Evolutionary conservation across 2,888 invertebrate species (phyloP).

Genomic region (Loripinus fragilis): DNA sequence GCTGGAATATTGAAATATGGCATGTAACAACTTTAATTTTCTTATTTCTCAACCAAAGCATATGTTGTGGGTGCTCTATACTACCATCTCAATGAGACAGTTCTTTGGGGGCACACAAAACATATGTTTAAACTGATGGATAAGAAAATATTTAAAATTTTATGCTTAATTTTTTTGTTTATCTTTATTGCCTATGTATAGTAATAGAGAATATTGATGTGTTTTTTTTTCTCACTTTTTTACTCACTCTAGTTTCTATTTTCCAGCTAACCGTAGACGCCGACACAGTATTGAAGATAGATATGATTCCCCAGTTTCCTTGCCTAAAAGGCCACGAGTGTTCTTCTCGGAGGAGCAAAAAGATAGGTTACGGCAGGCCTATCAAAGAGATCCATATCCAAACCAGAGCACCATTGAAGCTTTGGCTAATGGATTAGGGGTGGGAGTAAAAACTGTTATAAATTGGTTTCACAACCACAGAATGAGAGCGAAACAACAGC

Average conservation of each 20-base stretch:
- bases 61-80: too few relatives aligned
- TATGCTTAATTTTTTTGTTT: too few relatives aligned
- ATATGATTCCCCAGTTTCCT: constrained; percentile 73
- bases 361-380: constrained; percentile 96
- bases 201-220: too few relatives aligned
- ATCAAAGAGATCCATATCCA: constrained; percentile 98
- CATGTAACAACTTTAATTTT: too few relatives aligned
- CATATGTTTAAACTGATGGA: too few relatives aligned
- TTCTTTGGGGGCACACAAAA: too few relatives aligned
- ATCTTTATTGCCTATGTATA: too few relatives aligned
- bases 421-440: constrained; percentile 93
- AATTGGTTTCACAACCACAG: constrained; percentile 99
- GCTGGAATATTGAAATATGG: too few relatives aligned
- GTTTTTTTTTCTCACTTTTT: constrained; percentile 12
- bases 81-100: too few relatives aligned
- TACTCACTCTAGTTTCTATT: too few relatives aligned
- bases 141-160: too few relatives aligned
- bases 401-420: constrained; percentile 98
- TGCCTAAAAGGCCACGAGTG: constrained; percentile 89
- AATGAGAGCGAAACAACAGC: constrained; percentile 93
- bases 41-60: too few relatives aligned
- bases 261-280: constrained; percentile 90
- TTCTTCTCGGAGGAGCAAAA: constrained; percentile 99
- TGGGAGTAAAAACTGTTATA: constrained; percentile 97
- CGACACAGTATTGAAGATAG: constrained; percentile 82